Base-by-base conservation (phyloP, 1,140 invertebrate species). In the Piezodorus guildinii region DNA sequence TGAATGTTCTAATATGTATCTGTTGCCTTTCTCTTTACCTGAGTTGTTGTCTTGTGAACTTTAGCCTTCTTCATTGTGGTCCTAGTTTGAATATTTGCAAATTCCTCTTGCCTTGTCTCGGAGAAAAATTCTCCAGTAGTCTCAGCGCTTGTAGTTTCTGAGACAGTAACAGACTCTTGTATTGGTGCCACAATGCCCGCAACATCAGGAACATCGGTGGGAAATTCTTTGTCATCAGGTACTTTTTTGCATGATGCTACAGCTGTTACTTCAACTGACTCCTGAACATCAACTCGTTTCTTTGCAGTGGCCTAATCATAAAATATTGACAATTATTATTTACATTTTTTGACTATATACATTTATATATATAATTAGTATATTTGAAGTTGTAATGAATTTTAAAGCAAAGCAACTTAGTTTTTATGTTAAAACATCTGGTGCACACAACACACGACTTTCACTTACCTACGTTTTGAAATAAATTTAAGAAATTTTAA, bases 171-270 rank as follows among this genome's bases (percentile, higher is more conserved):
- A 1, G 76, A 73, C 63, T 78, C 73, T 25, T 70, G 66, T 16
- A 66, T 54, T 9, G 70, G 56, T 15, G 58, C 39, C 34, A 67
- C 59, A 14, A 67, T 60, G 19, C 58, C 51, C 8, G 68, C 69
- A 21, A 65, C 66, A 8, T 69, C 66, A 43, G 77, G 76, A 45
- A 71, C 65, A 10, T 76, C 73, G 54, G 72, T 73, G 59, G 72
- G 66, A 60, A 79, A 63, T 6, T 65, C 59, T 27, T 65, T 78
- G 45, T 83, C 66, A 25, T 73, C 79, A 66, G 80, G 79, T 39
- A 84, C 78, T 64, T 82, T 82, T 69, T 83, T 85, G 62, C 80
- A 73, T 12, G 80, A 78, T 62, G 83, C 80, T 52, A 78, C 77
- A 64, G 83, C 82, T 65, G 81, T 79, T n/a, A 34, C 46, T 16